Evolutionary conservation across 2,113 vertebrate genomes (phyloP).

Genomic region (Prunella fulvescens): DNA sequence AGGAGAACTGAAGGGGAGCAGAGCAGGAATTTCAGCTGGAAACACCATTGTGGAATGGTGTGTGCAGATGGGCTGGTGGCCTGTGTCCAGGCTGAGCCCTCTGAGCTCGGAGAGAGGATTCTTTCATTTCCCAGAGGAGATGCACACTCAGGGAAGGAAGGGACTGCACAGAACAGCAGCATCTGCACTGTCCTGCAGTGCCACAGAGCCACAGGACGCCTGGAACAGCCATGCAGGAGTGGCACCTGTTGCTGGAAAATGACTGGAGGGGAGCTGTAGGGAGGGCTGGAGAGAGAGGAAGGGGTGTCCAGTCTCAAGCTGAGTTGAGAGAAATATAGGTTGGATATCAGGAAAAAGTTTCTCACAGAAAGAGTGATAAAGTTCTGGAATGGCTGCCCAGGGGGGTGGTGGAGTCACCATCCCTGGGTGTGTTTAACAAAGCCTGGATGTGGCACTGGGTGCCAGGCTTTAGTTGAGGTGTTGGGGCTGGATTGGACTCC

Average conservation of each 20-base stretch:
- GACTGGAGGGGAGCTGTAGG: neutral
- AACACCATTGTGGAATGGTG: neutral
- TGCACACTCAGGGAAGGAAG: neutral
- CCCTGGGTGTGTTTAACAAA: neutral
- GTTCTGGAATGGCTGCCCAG: neutral
- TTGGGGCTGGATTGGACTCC: neutral
- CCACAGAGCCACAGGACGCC: neutral
- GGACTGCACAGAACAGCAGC: neutral
- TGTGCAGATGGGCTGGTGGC: neutral
- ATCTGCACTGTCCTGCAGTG: neutral
- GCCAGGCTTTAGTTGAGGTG: neutral
- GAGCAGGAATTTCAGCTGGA: neutral
- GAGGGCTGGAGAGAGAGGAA: neutral
- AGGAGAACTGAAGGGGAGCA: neutral
- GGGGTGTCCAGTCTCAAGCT: neutral
- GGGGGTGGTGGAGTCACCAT: neutral
- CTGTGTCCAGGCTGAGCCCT: neutral
- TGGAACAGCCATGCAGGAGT: neutral
- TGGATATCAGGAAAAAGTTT: neutral
- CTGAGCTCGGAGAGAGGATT: neutral
- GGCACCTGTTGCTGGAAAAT: neutral
- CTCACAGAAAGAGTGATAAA: neutral
- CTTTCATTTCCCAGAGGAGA: neutral
- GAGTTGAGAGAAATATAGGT: neutral
- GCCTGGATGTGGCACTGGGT: neutral